Conservation (phyloP, 2,113 vertebrate species). For the Prolemur simus region DNA sequence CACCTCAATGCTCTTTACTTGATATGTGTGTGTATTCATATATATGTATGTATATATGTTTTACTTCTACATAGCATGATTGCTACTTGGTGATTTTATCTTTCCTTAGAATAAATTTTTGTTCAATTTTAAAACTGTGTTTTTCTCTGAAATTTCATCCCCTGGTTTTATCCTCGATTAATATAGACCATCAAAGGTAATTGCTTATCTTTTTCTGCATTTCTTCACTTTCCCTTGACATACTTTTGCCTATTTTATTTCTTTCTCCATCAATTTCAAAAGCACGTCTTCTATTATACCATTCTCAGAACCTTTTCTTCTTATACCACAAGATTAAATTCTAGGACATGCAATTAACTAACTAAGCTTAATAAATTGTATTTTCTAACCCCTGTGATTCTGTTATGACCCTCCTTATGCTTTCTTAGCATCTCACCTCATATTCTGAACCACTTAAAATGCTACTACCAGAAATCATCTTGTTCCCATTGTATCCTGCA, state of each 20-base stretch:
- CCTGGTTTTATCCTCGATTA: not conserved
- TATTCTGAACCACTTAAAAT: conserved; percentile 18
- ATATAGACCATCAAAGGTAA: not conserved
- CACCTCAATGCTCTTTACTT: not conserved
- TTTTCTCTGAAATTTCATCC: not conserved
- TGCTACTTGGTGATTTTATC: not conserved
- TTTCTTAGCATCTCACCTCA: conserved; percentile 7
- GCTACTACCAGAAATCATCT: not conserved
- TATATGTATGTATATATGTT: not conserved
- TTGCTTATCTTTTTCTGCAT: not conserved
- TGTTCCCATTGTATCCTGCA: not conserved
- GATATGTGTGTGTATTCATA: fast-evolving
- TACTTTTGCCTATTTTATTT: not conserved
- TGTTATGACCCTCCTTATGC: not conserved
- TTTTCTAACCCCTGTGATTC: conserved; percentile 44
- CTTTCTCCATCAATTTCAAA: not conserved
- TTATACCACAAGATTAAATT: not conserved
- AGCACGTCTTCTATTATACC: not conserved
- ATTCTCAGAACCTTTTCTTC: conserved; percentile 36
- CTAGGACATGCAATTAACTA: conserved; percentile 42
- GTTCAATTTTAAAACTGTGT: not conserved
- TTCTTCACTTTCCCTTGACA: not conserved
- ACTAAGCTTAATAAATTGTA: conserved; percentile 35
- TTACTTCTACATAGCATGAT: not conserved
- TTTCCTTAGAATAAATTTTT: not conserved